Conservation (phyloP, 2,888 invertebrate species). For the Ochropleura plecta region DNA sequence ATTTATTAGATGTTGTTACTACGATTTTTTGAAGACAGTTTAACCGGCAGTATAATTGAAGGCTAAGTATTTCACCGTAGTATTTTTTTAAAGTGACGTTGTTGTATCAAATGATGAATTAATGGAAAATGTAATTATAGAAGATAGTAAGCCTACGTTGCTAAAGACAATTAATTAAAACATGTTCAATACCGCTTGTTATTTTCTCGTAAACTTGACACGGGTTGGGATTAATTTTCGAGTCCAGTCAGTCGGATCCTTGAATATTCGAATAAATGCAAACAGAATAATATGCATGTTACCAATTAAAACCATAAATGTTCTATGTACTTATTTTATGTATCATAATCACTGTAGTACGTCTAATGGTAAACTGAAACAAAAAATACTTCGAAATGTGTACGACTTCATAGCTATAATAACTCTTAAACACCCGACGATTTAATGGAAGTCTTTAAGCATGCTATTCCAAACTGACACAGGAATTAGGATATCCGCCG, state of each 20-base stretch:
- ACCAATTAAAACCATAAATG: too few relatives aligned
- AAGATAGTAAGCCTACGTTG: neutral
- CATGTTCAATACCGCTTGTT: neutral
- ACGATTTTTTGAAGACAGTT: constrained; percentile 19
- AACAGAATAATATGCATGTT: too few relatives aligned
- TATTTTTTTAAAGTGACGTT: constrained; percentile 29
- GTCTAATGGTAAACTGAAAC: neutral
- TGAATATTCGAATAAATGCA: neutral
- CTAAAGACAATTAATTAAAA: neutral
- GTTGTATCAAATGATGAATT: constrained; percentile 14
- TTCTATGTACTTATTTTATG: too few relatives aligned
- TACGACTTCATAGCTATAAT: neutral
- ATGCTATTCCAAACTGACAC: constrained; percentile 58
- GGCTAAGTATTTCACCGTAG: constrained; percentile 14
- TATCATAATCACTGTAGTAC: neutral
- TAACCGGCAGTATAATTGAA: constrained; percentile 16
- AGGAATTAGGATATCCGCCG: constrained; percentile 81
- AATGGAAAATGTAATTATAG: constrained; percentile 24
- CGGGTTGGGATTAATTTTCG: neutral
- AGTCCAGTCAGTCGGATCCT: neutral
- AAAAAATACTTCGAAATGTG: neutral
- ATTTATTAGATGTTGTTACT: constrained; percentile 35
- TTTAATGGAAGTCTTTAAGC: constrained; percentile 46
- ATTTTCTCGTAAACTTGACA: neutral
- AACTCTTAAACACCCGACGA: constrained; percentile 23